phyloP scores from a whole-genome alignment of 2,888 invertebrate genomes.

The Perizoma flavofasciatum region DNA sequence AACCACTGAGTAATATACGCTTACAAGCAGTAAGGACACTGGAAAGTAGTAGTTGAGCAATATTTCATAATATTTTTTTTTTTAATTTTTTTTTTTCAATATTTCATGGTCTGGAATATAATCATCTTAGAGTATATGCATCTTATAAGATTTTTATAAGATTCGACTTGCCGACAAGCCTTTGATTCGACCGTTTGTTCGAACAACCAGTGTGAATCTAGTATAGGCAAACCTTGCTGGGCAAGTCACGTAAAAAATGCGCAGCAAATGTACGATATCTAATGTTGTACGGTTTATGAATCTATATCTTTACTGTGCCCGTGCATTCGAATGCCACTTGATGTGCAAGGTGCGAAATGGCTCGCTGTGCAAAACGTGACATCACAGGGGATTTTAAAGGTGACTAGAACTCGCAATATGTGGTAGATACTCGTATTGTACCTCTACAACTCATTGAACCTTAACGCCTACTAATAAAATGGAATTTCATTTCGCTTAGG shows the following conservation, averaged over 20 bases:
- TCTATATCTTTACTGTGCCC: conserved; percentile 10
- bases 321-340: conserved; percentile 38
- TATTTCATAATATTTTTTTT: background rate
- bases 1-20: conserved; percentile 7
- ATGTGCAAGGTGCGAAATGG: conserved; percentile 41
- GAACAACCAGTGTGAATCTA: too few species aligned
- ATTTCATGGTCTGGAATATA: too few species aligned
- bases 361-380: conserved; percentile 41
- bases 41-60: background rate
- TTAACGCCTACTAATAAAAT: background rate
- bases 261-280: background rate
- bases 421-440: background rate
- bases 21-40: conserved; percentile 14
- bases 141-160: too few species aligned
- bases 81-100: too few species aligned
- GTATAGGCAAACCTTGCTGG: too few species aligned
- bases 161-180: too few species aligned
- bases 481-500: background rate
- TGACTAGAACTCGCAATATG: conserved; percentile 24
- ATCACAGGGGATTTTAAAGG: conserved; percentile 36
- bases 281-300: background rate
- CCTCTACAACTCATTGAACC: background rate
- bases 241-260: background rate
- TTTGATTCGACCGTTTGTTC: too few species aligned
- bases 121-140: too few species aligned